Evolutionary conservation across 2,888 invertebrate genomes (phyloP), one percentile per base, ranked within the genome.

Genomic region (Drosophila borborema): DNA sequence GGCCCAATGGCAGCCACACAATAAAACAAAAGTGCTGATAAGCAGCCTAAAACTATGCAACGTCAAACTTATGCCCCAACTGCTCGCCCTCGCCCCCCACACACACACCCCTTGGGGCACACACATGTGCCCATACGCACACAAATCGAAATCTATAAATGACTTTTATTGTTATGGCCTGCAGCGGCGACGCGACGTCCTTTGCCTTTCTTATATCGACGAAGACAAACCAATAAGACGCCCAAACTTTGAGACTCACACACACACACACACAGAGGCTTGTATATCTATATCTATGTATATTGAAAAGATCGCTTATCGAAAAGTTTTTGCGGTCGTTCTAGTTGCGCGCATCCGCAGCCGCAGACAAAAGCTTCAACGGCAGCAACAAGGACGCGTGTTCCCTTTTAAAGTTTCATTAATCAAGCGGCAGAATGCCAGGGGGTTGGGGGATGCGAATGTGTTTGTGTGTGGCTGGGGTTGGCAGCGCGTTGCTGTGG

Each of bases 161-260:
- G 90, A 88, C 86, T 87, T 87, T 87, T 87, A 87, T 87, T 87
- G 88, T 89, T 89, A 87, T 87, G 64, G 86, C 90, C 90, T 79
- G 83, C 62, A 76, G 80, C 83, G 74, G 51, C 71, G 58, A 59
- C 63, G 73, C 62, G 62, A 16, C 64, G 46, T 70, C 61, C 51
- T 70, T 53, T 40, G 40, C 54, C 23, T 51, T 55, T 62, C 82
- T 54, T 48, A 64, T 70, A 66, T 64, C 62, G 53, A 66, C 58
- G 53, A 66, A 74, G 65, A 31, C 46, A 70, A 72, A 60, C 74
- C 71, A 66, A 66, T 72, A 87, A 85, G 86, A 88, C 74, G 89
- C 64, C 73, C 67, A 78, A 85, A 88, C 74, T 88, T 82, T 86
- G 72, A 66, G 41, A 53, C 48, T 61, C 31, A 40, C 46, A 48